Evolutionary conservation across 2,797 vertebrate species (phyloP).

Genomic region (Sebastes taczanowskii): DNA sequence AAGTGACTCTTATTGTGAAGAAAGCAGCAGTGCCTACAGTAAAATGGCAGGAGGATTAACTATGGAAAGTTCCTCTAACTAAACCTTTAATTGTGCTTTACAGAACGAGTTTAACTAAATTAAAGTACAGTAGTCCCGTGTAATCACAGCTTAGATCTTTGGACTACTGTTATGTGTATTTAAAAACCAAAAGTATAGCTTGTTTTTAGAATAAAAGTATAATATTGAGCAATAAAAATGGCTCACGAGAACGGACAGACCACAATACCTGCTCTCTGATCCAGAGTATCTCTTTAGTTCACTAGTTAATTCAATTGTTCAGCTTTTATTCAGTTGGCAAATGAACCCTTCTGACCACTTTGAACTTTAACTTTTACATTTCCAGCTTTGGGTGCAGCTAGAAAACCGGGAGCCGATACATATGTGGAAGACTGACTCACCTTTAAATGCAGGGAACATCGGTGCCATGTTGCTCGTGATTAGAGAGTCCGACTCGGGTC

Average conservation of each 20-base stretch:
- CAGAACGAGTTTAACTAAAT: constrained; percentile 17
- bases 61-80: constrained; percentile 8
- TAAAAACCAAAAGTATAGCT: constrained; percentile 27
- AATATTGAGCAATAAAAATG: constrained; percentile 29
- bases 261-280: constrained; percentile 1
- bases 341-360: neutral
- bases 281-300: neutral
- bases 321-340: neutral
- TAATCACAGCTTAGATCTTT: constrained; percentile 34
- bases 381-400: neutral
- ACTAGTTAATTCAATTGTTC: neutral
- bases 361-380: neutral
- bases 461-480: constrained; percentile 93
- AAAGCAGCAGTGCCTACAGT: neutral
- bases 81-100: constrained; percentile 45
- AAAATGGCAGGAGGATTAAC: constrained; percentile 4
- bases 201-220: constrained; percentile 9
- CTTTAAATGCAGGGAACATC: constrained; percentile 90
- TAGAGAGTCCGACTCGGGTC: constrained; percentile 82
- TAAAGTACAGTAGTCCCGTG: constrained; percentile 23
- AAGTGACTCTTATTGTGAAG: neutral
- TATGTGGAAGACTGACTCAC: constrained; percentile 73
- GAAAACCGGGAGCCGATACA: neutral
- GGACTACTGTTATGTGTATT: constrained; percentile 28
- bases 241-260: neutral